Evolutionary conservation across 2,888 invertebrate species (phyloP).

Genomic region (Dione vanillae): DNA sequence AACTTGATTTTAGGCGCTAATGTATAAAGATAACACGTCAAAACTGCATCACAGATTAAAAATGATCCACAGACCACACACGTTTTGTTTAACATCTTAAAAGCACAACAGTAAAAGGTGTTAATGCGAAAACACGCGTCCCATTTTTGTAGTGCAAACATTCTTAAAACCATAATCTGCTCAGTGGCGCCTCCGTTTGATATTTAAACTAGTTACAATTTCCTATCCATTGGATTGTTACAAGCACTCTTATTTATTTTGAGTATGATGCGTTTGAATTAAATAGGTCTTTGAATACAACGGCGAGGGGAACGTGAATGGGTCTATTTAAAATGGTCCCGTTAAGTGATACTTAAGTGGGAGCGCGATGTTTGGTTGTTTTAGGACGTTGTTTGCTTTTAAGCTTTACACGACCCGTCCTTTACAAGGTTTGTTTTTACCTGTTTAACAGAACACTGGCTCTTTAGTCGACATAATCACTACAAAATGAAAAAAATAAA

Average conservation of each 20-base stretch:
- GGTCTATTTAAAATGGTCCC: constrained; percentile 65
- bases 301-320: constrained; percentile 51
- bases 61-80: constrained; percentile 71
- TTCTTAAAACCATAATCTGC: constrained; percentile 76
- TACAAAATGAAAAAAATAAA: not conserved
- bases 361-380: constrained; percentile 79
- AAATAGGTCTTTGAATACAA: constrained; percentile 55
- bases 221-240: constrained; percentile 67
- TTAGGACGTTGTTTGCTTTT: constrained; percentile 76
- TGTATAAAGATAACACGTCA: constrained; percentile 47
- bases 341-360: constrained; percentile 80
- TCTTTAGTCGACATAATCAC: constrained; percentile 22
- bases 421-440: constrained; percentile 76
- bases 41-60: constrained; percentile 55
- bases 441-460: constrained; percentile 22
- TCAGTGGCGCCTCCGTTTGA: constrained; percentile 70
- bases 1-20: constrained; percentile 50
- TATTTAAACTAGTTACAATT: constrained; percentile 65
- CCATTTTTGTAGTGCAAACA: constrained; percentile 78
- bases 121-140: constrained; percentile 75
- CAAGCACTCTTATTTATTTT: constrained; percentile 70
- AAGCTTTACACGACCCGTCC: constrained; percentile 71
- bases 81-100: constrained; percentile 60
- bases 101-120: constrained; percentile 81
- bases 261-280: constrained; percentile 65